phyloP scores from a whole-genome alignment of 2,113 vertebrate genomes.

The Passer montanus region DNA sequence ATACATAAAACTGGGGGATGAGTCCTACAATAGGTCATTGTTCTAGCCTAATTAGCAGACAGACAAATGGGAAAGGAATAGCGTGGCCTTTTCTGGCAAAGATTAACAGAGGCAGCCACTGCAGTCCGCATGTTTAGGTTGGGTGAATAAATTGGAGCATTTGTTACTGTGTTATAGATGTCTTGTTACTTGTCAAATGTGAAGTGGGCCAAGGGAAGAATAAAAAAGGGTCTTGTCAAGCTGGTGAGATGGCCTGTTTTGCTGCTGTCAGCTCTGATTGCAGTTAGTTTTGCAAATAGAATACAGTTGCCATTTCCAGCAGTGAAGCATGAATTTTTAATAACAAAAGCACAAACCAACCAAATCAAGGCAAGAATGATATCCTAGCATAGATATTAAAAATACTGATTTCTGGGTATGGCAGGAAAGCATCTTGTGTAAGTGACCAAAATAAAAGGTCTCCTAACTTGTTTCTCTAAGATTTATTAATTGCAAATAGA shows the following conservation, averaged over 20 bases:
- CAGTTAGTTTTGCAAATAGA: conserved; percentile 61
- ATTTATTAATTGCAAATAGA: background rate
- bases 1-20: background rate
- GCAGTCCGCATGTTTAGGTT: conserved; percentile 75
- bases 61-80: conserved; percentile 53
- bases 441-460: background rate
- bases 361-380: background rate
- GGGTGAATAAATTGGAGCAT: conserved; percentile 80
- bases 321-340: conserved; percentile 65
- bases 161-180: conserved; percentile 79
- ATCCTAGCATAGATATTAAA: background rate
- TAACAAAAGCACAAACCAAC: background rate
- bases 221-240: conserved; percentile 65
- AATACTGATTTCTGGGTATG: background rate
- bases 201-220: conserved; percentile 77
- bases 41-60: conserved; percentile 63
- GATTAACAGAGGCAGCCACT: conserved; percentile 67
- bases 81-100: conserved; percentile 21
- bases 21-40: conserved; percentile 73
- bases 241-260: conserved; percentile 39
- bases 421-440: background rate
- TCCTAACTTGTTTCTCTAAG: background rate
- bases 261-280: conserved; percentile 67
- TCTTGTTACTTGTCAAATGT: conserved; percentile 75
- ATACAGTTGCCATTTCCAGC: conserved; percentile 71